These are phyloP conservation scores for Augiades crinisus DNA, from an alignment of 2,888 invertebrate species.

Conservation along the genomic window DNA sequence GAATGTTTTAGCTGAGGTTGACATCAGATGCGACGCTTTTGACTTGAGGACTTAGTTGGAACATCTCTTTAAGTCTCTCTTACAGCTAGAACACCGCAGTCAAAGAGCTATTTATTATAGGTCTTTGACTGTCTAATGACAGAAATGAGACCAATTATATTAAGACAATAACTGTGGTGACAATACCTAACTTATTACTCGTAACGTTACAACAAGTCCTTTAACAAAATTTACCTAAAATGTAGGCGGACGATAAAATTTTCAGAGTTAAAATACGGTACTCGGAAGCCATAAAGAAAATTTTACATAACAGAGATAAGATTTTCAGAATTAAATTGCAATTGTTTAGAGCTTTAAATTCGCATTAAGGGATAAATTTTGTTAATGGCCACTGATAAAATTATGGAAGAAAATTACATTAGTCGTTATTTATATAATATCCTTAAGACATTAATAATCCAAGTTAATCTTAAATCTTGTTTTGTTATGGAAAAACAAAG, in stretches of 20 bases:
- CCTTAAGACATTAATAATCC: not conserved
- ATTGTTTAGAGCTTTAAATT: conserved; percentile 47
- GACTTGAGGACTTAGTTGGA: too few species aligned
- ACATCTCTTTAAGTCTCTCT: too few species aligned
- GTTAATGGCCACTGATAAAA: conserved; percentile 26
- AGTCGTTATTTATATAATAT: not conserved
- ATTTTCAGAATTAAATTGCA: conserved; percentile 55
- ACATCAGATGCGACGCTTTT: too few species aligned
- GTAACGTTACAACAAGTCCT: conserved; percentile 4
- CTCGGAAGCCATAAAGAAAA: conserved; percentile 71
- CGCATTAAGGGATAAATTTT: conserved; percentile 27
- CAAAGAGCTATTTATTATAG: too few species aligned
- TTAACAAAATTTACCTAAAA: conserved; percentile 35
- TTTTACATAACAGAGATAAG: conserved; percentile 63
- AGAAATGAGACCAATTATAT: too few species aligned
- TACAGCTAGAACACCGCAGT: too few species aligned
- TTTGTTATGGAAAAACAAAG: too few species aligned
- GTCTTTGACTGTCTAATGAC: too few species aligned
- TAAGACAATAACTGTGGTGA: not conserved
- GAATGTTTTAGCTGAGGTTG: too few species aligned
- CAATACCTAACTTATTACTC: not conserved
- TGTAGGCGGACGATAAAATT: conserved; percentile 59
- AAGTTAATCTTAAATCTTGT: too few species aligned
- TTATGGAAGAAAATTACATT: conserved; percentile 12
- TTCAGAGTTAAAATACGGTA: conserved; percentile 65